These are phyloP conservation scores for Megaustenia siamemsis DNA, from an alignment of 2,888 invertebrate species.

Conservation along the genomic window DNA sequence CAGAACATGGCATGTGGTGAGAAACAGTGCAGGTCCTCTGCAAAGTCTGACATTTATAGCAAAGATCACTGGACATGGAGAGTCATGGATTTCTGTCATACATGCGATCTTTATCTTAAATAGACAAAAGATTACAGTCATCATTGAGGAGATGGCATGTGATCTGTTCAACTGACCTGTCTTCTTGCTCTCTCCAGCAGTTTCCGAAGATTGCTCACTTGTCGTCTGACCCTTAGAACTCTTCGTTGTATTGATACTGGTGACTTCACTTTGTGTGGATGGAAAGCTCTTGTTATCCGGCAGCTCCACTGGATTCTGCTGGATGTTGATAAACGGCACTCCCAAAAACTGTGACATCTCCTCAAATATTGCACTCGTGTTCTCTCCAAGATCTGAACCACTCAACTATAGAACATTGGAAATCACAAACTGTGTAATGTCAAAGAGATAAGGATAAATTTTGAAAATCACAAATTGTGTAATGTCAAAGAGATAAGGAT, in stretches of 20 bases:
- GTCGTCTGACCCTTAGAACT: slow-evolving; percentile 55
- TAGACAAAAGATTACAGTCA: too few relatives aligned
- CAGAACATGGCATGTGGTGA: too few relatives aligned
- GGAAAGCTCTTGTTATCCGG: slow-evolving; percentile 52
- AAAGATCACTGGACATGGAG: too few relatives aligned
- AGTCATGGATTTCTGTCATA: too few relatives aligned
- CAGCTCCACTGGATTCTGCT: neutral
- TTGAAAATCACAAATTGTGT: too few relatives aligned
- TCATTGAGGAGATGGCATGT: too few relatives aligned
- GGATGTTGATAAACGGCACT: neutral
- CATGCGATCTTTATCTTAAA: too few relatives aligned
- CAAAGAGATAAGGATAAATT: neutral
- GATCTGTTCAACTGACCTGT: slow-evolving; percentile 12
- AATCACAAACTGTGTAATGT: too few relatives aligned
- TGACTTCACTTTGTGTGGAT: slow-evolving; percentile 32
- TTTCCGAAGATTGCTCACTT: slow-evolving; percentile 47
- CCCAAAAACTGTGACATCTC: slow-evolving; percentile 45
- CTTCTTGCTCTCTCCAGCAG: slow-evolving; percentile 42
- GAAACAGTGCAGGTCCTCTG: too few relatives aligned
- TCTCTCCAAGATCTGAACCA: slow-evolving; percentile 18
- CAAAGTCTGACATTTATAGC: too few relatives aligned
- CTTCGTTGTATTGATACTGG: neutral
- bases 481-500: too few relatives aligned
- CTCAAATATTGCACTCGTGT: neutral
- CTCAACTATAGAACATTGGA: neutral